These are phyloP conservation scores for Zosterops borbonicus DNA, from an alignment of 2,113 vertebrate species.

Conservation along the genomic window DNA sequence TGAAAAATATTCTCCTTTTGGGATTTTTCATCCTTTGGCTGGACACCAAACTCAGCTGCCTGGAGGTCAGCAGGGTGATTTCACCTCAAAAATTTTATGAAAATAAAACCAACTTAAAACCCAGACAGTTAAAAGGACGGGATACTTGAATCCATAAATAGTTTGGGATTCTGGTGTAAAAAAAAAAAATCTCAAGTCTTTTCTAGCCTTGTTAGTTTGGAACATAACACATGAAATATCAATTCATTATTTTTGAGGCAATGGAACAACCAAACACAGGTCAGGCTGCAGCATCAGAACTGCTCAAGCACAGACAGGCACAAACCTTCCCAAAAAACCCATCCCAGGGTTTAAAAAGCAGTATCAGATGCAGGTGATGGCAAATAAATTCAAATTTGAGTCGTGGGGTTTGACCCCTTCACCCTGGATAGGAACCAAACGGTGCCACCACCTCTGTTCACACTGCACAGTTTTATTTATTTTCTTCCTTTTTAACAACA, in stretches of 20 bases:
- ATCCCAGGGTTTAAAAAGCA: not conserved
- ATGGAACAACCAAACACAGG: rapidly evolving
- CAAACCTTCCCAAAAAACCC: not conserved
- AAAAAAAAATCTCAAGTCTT: not conserved
- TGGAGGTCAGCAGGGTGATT: not conserved
- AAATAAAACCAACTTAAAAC: not conserved
- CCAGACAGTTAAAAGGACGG: not conserved
- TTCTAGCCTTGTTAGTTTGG: not conserved
- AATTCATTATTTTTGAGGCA: not conserved
- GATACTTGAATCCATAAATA: not conserved
- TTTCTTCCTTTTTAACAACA: not conserved
- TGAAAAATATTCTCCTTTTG: slow-evolving; percentile 2
- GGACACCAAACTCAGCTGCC: not conserved
- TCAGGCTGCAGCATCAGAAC: not conserved
- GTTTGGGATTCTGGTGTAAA: not conserved
- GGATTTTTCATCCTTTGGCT: not conserved
- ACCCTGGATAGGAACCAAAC: not conserved
- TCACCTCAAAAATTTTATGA: not conserved
- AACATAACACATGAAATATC: not conserved
- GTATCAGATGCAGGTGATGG: rapidly evolving
- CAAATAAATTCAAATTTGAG: not conserved
- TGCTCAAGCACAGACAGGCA: not conserved
- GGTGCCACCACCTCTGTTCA: not conserved
- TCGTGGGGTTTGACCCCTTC: not conserved
- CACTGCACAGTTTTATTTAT: not conserved